Evolutionary conservation across 2,888 invertebrate genomes (phyloP), one percentile per base, ranked within the genome.

Genomic region (Melanotus villosus): DNA sequence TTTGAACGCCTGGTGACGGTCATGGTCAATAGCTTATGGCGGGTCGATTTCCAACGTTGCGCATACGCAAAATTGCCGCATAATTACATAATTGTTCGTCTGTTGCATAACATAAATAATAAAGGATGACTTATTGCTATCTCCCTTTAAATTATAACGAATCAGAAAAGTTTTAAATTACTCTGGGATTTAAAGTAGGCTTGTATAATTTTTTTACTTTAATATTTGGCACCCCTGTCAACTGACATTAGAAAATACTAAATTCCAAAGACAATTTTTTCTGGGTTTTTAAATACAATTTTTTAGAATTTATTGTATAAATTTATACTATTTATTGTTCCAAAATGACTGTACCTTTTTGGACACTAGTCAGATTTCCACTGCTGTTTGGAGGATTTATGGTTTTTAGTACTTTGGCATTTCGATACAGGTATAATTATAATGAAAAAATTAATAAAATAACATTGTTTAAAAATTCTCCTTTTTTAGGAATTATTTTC

Each of bases 401-500:
- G 32, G 43, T 76, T 1, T 59, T 75, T 4, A 71, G 70, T 5
- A 71, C 71, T 4, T 19, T 76, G n/a, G 79, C 75, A 12, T 77
- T 78, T 71, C 36, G 58, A 19, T 73, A 73, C 59, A 75, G 78
- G 78, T 78, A 75, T 87, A 16, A 56, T 54, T 63, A 10, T 10
- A 41, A 10, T 26, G n/a, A 4, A 12, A 41, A 14, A 41, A 41
- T 12, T 47, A 5, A n/a, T 12, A 1, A 38, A 10, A 9, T 34
- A 9, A 9, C 10, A 34, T 10, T 9, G 10, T 9, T n/a, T 10
- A 38, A 38, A 38, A 12, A 1, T 38, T 38, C 10, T 38, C 12
- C 18, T 47, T 45, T 47, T 21, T 5, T 26, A 50, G 50, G 16
- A 26, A 30, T 4, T 47, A 21, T 14, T n/a, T 50, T 12, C 16